Evolutionary conservation across 30 jellyfish, hydroid and myxozoan species (phyloP).

Genomic region (Euphysa ruthae): DNA sequence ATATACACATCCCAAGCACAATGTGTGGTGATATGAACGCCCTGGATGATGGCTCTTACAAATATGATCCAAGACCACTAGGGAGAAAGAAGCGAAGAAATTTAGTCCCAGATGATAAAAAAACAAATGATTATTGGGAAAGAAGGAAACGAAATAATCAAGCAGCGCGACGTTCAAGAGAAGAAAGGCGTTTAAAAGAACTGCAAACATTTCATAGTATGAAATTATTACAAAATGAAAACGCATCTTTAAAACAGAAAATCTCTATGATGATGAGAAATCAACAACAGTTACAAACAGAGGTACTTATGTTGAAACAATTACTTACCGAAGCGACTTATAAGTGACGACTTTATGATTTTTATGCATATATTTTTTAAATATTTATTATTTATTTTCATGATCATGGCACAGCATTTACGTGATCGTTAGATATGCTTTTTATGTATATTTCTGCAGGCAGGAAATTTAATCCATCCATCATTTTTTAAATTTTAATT

Average conservation of each 20-base stretch:
- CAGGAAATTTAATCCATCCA: too few relatives aligned
- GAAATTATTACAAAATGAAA: conserved; percentile 28
- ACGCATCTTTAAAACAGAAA: conserved; percentile 28
- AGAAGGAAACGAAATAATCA: conserved; percentile 25
- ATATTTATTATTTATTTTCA: too few relatives aligned
- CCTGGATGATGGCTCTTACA: conserved; percentile 23
- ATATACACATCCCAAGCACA: conserved; percentile 8
- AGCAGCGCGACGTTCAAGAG: conserved; percentile 36
- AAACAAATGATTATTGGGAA: conserved; percentile 34
- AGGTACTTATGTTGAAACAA: conserved; percentile 11
- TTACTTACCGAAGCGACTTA: too few relatives aligned
- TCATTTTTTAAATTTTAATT: too few relatives aligned
- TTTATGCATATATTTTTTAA: too few relatives aligned
- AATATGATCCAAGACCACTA: conserved; percentile 35
- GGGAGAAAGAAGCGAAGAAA: conserved; percentile 32
- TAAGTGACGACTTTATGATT: too few relatives aligned
- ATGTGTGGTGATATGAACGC: conserved; percentile 2
- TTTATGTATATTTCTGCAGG: too few relatives aligned
- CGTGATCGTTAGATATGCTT: too few relatives aligned
- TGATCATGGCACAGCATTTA: too few relatives aligned
- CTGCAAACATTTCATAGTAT: conserved; percentile 27
- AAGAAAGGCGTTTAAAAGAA: conserved; percentile 31
- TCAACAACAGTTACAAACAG: conserved; percentile 29
- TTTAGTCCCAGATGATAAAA: conserved; percentile 36
- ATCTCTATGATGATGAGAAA: conserved; percentile 15